phyloP scores from a whole-genome alignment of 1,140 invertebrate genomes.

The Campoletis sonorensis region DNA sequence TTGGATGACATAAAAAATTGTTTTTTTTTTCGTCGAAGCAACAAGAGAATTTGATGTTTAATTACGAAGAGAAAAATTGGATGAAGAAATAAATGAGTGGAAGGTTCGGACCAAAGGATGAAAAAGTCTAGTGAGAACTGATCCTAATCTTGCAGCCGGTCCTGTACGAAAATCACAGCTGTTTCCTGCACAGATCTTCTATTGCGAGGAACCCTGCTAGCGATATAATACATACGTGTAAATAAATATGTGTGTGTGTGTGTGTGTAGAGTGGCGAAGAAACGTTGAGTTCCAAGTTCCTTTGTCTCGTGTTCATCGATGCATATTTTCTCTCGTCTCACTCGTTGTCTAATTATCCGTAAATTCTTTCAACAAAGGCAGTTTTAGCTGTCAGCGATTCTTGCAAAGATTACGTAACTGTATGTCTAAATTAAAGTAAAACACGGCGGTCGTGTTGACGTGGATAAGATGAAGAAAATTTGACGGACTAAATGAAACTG shows the following conservation, averaged over 20 bases:
- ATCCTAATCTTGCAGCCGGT: conserved; percentile 26
- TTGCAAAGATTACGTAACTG: not conserved
- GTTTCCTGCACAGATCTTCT: conserved; percentile 42
- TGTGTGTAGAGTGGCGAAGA: too few relatives aligned
- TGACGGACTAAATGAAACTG: too few relatives aligned
- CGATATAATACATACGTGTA: too few relatives aligned
- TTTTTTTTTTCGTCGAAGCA: too few relatives aligned
- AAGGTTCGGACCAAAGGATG: not conserved
- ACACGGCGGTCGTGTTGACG: not conserved
- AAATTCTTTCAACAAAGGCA: conserved; percentile 19
- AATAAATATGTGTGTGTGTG: too few relatives aligned
- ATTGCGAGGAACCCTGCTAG: not conserved
- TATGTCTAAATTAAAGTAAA: not conserved
- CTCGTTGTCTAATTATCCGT: conserved; percentile 32
- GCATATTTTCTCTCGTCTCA: conserved; percentile 9
- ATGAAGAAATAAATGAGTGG: not conserved
- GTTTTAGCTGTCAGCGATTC: conserved; percentile 12
- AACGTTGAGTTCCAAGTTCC: not conserved
- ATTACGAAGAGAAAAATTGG: not conserved
- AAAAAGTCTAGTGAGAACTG: conserved; percentile 16
- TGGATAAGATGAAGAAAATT: too few relatives aligned
- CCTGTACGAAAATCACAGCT: conserved; percentile 48
- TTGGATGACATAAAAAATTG: too few relatives aligned
- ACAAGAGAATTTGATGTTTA: too few relatives aligned
- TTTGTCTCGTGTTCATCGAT: conserved; percentile 45